phyloP scores from a whole-genome alignment of 2,113 vertebrate genomes.

The Butorides virescens region DNA sequence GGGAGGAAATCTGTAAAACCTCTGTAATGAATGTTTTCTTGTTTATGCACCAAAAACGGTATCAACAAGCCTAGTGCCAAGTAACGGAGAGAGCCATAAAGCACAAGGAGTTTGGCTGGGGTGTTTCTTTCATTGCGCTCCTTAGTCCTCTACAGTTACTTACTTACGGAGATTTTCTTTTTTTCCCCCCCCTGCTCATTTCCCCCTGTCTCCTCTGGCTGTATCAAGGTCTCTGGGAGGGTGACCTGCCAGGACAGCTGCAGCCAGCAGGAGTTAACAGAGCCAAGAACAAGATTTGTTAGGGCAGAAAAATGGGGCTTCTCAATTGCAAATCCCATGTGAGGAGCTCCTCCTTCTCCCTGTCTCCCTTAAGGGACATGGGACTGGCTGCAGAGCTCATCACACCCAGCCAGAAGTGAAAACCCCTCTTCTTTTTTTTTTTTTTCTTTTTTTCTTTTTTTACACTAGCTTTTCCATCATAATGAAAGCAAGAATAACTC shows the following conservation, averaged over 20 bases:
- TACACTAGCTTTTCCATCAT: not conserved
- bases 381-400: not conserved
- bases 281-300: not conserved
- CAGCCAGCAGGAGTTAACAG: not conserved
- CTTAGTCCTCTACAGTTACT: not conserved
- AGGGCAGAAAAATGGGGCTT: not conserved
- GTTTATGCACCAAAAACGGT: not conserved
- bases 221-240: not conserved
- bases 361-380: rapidly evolving
- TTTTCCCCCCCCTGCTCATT: not conserved
- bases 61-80: not conserved
- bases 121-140: not conserved
- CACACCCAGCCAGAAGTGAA: not conserved
- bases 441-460: not conserved
- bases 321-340: not conserved
- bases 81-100: not conserved
- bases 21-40: not conserved
- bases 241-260: conserved; percentile 46
- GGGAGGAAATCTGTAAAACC: not conserved
- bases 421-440: not conserved
- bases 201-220: not conserved
- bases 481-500: not conserved
- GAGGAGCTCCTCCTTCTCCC: not conserved
- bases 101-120: not conserved
- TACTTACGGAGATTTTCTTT: not conserved